Evolutionary conservation across 2,888 invertebrate genomes (phyloP), one percentile per base, ranked within the genome.

Genomic region (Apodemia mormo): DNA sequence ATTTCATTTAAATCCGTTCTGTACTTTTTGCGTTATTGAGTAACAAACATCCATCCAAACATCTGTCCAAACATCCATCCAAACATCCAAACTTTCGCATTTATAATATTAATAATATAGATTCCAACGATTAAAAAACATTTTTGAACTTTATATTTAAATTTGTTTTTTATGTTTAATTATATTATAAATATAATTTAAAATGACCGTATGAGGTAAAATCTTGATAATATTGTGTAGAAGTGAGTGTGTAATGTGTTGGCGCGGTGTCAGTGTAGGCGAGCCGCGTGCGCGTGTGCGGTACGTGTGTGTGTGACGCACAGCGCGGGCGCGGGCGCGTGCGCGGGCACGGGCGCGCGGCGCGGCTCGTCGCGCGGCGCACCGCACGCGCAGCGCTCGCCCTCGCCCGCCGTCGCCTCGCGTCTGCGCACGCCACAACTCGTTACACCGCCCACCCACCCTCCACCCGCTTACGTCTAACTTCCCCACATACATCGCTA

Each of bases 301-400:
- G 22, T 22, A 22, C 22, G 22, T 22, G 22, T 45, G 68, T 68
- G 61, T 30, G 68, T 30, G 45, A 43, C 68, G 68, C 68, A 68
- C 64, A 71, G 6, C 67, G 64, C 73, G 33, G 33, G 33, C 33
- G 33, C 33, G 33, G 33, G 33, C 33, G 33, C 33, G 33, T 0
- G 33, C 33, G 33, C 33, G 33, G 1, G 33, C 68, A 65, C 29
- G 14, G 33, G 69, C 29, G 65, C 3, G 9, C 10, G 43, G 43
- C 40, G 77, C 73, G 76, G 72, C 75, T 76, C 73, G 86, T 76
- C 79, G 58, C 78, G 74, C 68, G 71, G 74, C 74, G 79, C 80
- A 80, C 84, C 73, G 82, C 84, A 83, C 85, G 83, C 80, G 80
- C 80, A 74, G 79, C 78, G 76, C 82, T 81, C 81, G 80, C 83